phyloP scores from a whole-genome alignment of 2,888 invertebrate genomes.

The Volucella inanis region DNA sequence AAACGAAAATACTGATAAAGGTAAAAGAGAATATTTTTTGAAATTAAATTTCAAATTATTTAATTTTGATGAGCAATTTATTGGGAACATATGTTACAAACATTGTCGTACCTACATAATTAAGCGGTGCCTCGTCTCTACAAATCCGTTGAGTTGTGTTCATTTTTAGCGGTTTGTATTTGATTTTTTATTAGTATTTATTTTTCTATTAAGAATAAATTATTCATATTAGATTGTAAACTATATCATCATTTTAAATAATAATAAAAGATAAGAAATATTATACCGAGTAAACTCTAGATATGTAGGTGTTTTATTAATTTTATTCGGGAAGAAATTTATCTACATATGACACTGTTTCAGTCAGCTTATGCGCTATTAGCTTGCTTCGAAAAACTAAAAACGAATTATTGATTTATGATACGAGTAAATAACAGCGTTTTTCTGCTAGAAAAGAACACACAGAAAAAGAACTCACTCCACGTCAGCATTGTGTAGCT shows the following conservation, averaged over 20 bases:
- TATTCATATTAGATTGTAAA: constrained; percentile 35
- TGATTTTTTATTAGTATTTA: constrained; percentile 21
- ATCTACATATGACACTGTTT: too few species aligned
- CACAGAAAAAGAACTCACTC: too few species aligned
- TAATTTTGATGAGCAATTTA: constrained; percentile 44
- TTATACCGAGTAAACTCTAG: constrained; percentile 21
- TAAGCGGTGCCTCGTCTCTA: constrained; percentile 61
- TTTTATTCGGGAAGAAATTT: too few species aligned
- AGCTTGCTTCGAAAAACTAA: too few species aligned
- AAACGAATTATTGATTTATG: too few species aligned
- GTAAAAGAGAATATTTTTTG: constrained; percentile 8
- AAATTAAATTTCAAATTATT: constrained; percentile 9
- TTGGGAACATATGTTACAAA: constrained; percentile 41
- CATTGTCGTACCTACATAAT: constrained; percentile 40
- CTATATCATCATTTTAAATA: constrained; percentile 31
- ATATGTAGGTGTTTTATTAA: not conserved
- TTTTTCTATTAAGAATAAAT: constrained; percentile 21
- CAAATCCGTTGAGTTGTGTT: constrained; percentile 67
- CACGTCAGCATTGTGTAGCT: too few species aligned
- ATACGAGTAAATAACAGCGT: too few species aligned
- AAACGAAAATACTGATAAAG: not conserved
- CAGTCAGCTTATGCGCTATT: too few species aligned
- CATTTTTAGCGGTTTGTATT: constrained; percentile 61
- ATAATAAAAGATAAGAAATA: constrained; percentile 16
- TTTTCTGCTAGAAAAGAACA: too few species aligned